Conservation (phyloP, 2,888 invertebrate genomes). For the Antheraea yamamai region DNA sequence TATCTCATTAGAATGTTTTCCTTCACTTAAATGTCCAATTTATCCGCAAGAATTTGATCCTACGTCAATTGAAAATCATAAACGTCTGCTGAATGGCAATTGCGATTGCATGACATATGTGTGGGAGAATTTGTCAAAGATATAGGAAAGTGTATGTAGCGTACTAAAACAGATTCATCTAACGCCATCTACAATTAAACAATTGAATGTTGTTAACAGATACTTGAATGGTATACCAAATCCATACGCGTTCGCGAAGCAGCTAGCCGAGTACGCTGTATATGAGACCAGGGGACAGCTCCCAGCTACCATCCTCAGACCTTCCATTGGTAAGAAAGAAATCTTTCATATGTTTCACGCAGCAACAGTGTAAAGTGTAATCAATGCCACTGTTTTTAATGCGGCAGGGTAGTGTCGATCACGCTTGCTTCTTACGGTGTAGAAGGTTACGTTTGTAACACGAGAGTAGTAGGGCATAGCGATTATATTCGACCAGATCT, state of each 20-base stretch:
- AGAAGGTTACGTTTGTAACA: no score
- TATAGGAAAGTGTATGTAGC: not conserved
- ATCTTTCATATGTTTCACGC: not conserved
- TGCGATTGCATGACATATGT: no score
- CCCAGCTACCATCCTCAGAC: slow-evolving; percentile 88
- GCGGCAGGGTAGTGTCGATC: not conserved
- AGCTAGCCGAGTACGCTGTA: slow-evolving; percentile 91
- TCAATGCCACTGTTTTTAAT: not conserved
- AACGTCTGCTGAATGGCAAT: no score
- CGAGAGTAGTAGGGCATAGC: no score
- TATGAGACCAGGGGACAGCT: slow-evolving; percentile 84
- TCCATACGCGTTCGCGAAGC: slow-evolving; percentile 75
- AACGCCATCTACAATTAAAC: not conserved
- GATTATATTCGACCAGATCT: no score
- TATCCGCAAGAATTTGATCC: no score
- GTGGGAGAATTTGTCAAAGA: no score
- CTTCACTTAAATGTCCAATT: no score
- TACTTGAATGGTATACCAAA: not conserved
- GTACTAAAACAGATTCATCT: no score
- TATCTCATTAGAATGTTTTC: no score
- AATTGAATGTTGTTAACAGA: not conserved
- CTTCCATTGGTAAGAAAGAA: slow-evolving; percentile 83
- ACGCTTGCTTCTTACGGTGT: no score
- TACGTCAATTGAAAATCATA: no score
- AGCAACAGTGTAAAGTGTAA: not conserved